Evolutionary conservation across 1,140 invertebrate genomes (phyloP), one percentile per base, ranked within the genome.

Genomic region (Pentalonia nigronervosa): DNA sequence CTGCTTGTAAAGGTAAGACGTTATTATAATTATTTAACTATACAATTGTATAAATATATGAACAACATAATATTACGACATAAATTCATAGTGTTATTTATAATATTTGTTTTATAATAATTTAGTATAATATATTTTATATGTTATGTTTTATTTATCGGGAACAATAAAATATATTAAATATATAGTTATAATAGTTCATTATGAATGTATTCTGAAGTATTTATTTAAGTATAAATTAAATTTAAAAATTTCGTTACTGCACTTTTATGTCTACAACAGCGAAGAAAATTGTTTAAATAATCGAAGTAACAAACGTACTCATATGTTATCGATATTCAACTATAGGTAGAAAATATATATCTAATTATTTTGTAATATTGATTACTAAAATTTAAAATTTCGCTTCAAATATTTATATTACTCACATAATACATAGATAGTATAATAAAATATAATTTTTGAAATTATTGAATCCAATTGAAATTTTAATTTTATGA

Each of bases 1-100:
- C 94, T 0, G 94, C 95, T 83, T 96, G 96, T 94, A 95, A 95
- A 95, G 95, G 95, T 94, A 94, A 93, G 93, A 47, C 67, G 56
- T 93, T 60, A 67, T 67, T 67, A 17, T 76, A 76, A 20, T 53
- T 76, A 76, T 76, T 76, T n/a, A 76, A n/a, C 41, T 41, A 41
- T 2, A 41, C n/a, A 6, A 76, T 76, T 67, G 1, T 67, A 67
- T 6, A n/a, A n/a, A n/a, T 11, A 67, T 30, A 30, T n/a, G 11
- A 11, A 30, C 1, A 30, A 67, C 9, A 67, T 30, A 30, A 30
- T 67, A 30, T 60, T 30, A 14, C 30, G 30, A 30, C 0, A 53
- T 23, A 53, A 23, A 4, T 67, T 67, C 9, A 67, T 67, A n/a
- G 11, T 30, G 9, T 76, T n/a, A 14, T 67, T 67, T 17, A n/a